These are phyloP conservation scores for Myathropa florea DNA, from an alignment of 2,888 invertebrate species.

Conservation along the genomic window DNA sequence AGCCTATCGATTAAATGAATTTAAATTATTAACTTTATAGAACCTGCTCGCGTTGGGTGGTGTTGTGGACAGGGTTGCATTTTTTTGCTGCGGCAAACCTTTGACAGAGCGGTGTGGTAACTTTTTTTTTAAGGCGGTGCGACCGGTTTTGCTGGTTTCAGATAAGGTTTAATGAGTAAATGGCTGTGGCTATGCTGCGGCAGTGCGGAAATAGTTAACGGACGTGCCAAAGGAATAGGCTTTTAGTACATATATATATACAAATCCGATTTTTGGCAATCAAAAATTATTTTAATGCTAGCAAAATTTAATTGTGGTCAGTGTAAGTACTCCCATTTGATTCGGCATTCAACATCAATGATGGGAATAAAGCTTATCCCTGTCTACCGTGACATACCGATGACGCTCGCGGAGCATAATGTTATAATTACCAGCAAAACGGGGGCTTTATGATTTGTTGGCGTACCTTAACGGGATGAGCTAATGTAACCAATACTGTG, in stretches of 20 bases:
- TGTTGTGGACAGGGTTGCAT: neutral
- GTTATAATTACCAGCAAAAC: too few species aligned
- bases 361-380: neutral
- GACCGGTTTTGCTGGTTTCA: neutral
- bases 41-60: neutral
- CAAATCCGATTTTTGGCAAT: constrained; percentile 5
- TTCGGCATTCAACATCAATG: neutral
- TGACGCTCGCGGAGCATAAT: too few species aligned
- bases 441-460: too few species aligned
- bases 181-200: neutral
- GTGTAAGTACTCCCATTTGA: neutral
- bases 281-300: constrained; percentile 9
- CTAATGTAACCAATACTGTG: too few species aligned
- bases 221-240: neutral
- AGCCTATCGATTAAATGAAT: constrained; percentile 18
- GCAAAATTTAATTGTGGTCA: neutral
- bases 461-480: too few species aligned
- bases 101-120: constrained; percentile 6
- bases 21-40: constrained; percentile 27
- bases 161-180: neutral
- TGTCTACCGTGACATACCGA: too few species aligned
- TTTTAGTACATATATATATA: neutral
- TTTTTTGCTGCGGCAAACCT: neutral
- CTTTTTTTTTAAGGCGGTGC: neutral
- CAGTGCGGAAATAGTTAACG: neutral